phyloP scores from a whole-genome alignment of 2,888 invertebrate genomes.

The Andrena bicolor region DNA sequence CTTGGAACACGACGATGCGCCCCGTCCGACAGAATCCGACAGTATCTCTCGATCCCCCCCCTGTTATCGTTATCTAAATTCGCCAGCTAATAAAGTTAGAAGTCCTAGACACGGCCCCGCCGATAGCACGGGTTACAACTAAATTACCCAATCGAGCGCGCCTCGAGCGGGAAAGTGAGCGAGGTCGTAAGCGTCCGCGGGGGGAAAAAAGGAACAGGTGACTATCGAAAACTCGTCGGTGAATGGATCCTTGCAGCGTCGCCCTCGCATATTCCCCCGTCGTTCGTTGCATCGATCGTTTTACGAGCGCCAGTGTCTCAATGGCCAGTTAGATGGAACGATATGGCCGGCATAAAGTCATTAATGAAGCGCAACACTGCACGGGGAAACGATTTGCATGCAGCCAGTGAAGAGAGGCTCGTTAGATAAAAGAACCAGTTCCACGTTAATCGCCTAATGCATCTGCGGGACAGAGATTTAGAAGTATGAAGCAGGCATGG shows the following conservation, averaged over 20 bases:
- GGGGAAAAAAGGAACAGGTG: neutral
- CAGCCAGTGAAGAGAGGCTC: neutral
- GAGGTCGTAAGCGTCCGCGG: neutral
- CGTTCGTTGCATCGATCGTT: slow-evolving; percentile 21
- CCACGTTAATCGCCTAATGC: slow-evolving; percentile 64
- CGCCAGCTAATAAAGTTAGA: slow-evolving; percentile 42
- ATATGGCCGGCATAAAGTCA: slow-evolving; percentile 7
- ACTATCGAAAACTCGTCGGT: slow-evolving; percentile 4
- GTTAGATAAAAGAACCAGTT: slow-evolving; percentile 50
- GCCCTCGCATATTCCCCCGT: neutral
- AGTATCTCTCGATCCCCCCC: slow-evolving; percentile 1
- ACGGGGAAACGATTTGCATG: neutral
- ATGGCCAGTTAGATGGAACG: slow-evolving; percentile 14
- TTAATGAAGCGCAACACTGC: slow-evolving; percentile 25
- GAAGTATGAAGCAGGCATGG: no score
- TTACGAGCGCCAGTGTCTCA: neutral
- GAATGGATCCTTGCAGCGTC: slow-evolving; percentile 1
- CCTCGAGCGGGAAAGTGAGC: neutral
- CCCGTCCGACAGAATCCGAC: neutral
- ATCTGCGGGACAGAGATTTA: slow-evolving; percentile 29
- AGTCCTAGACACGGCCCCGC: slow-evolving; percentile 3
- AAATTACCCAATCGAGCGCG: slow-evolving; percentile 27
- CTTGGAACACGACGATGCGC: slow-evolving; percentile 1
- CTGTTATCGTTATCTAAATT: slow-evolving; percentile 50
- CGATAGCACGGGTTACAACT: slow-evolving; percentile 38